phyloP scores from a whole-genome alignment of 2,888 invertebrate genomes.

The Copidosoma aretas region DNA sequence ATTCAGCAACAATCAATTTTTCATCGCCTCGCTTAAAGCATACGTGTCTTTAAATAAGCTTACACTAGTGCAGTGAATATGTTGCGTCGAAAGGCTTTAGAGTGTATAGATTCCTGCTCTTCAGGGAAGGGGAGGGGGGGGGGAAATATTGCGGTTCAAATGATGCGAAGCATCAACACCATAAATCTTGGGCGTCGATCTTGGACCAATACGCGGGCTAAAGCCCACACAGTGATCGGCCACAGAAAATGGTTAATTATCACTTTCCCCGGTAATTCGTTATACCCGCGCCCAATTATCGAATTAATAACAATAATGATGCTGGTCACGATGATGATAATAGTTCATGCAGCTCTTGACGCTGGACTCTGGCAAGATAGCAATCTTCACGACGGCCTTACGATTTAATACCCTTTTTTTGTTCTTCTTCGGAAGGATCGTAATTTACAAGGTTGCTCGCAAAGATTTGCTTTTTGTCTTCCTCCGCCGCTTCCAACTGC shows the following conservation, averaged over 20 bases:
- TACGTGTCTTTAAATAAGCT: no score
- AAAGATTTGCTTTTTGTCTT: slow-evolving; percentile 33
- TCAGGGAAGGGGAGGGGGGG: not conserved
- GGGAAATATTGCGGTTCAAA: no score
- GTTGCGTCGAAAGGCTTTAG: not conserved
- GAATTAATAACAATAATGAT: slow-evolving; percentile 34
- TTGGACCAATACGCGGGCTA: no score
- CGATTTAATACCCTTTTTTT: not conserved
- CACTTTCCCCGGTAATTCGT: slow-evolving; percentile 39
- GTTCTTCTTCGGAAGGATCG: slow-evolving; percentile 33
- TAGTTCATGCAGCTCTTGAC: slow-evolving; percentile 40
- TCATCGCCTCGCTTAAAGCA: no score
- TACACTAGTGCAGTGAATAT: no score
- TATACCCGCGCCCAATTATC: slow-evolving; percentile 38
- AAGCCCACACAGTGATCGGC: slow-evolving; percentile 24
- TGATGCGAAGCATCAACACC: slow-evolving; percentile 19
- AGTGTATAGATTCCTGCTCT: not conserved
- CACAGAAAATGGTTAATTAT: slow-evolving; percentile 41
- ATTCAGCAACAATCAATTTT: no score
- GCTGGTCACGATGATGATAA: not conserved
- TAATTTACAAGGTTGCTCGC: slow-evolving; percentile 34
- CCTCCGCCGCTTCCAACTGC: slow-evolving; percentile 24
- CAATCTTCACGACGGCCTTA: slow-evolving; percentile 25
- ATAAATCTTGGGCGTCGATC: slow-evolving; percentile 23
- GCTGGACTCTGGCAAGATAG: slow-evolving; percentile 38